Base-by-base conservation (phyloP, 1,140 invertebrate genomes). In the Belonocnema kinseyi region DNA sequence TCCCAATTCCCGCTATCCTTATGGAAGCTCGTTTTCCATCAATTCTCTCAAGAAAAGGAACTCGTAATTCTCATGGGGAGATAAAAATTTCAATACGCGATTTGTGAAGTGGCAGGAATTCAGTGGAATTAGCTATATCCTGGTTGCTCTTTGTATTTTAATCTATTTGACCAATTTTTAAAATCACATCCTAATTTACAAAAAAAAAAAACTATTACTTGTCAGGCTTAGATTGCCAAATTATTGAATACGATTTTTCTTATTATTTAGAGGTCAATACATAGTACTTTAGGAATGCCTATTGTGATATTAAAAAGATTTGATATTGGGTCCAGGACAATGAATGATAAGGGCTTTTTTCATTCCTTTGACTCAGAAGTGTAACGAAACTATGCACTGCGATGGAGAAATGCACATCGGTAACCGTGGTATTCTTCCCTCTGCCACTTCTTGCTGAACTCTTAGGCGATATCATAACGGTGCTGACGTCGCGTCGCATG, bases 31-130 rank as follows among this genome's bases (percentile, higher is more conserved):
- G 5, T 10, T 46, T 46, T 46, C 2, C 40, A 46, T 46, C 10
- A 46, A 6, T 46, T 11, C 6, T 11, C 1, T 0, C 40, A 46
- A 46, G 40, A 7, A 11, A 46, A 46, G 40, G 8, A 11, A 46
- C 6, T 46, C 7, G 7, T 8, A 7, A 16, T 53, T 17, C 7
- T 50, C 72, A 10, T 19, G 12, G 26, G 54, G 72, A 50, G 72
- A 78, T 81, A 6, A 81, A 81, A 75, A 81, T 77, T 81, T 74
- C 58, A 81, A 53, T 46, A 58, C 16, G 50, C 73, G 77, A 81
- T 78, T 72, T 19, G 33, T 73, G 70, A 77, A 78, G 66, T 71
- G 73, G 78, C 61, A 46, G 8, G 40, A 46, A 46, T 46, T 46
- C 2, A 46, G 40, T 10, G 11, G 6, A 46, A 46, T 11, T 8